phyloP scores from a whole-genome alignment of 2,888 invertebrate genomes.

The Callimorpha dominula region DNA sequence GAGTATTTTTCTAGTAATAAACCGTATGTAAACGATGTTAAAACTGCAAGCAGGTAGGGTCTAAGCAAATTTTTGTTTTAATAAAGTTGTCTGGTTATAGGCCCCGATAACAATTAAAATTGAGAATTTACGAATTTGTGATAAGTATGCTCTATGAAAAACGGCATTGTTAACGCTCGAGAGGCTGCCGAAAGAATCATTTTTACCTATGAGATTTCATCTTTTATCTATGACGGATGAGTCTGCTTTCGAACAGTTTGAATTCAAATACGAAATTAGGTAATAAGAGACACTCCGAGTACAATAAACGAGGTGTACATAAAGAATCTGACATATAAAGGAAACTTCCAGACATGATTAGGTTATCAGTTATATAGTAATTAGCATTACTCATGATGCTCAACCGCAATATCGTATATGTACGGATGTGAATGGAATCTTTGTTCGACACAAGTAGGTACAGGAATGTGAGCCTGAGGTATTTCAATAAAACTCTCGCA shows the following conservation, averaged over 20 bases:
- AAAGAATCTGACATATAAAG: not conserved
- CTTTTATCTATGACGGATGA: not conserved
- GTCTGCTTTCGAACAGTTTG: not conserved
- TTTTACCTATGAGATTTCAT: not conserved
- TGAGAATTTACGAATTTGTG: no score
- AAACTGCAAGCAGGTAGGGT: no score
- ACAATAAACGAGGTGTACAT: not conserved
- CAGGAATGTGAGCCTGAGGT: slow-evolving; percentile 17
- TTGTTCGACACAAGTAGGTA: slow-evolving; percentile 8
- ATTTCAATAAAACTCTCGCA: slow-evolving; percentile 17
- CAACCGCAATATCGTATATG: not conserved
- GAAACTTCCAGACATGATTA: slow-evolving; percentile 6
- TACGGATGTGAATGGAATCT: not conserved
- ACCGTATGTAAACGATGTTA: not conserved
- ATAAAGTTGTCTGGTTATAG: not conserved
- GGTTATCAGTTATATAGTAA: slow-evolving; percentile 1
- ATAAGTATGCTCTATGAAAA: no score
- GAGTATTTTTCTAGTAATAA: not conserved
- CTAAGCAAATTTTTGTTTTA: not conserved
- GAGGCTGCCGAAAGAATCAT: not conserved
- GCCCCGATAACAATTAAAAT: not conserved
- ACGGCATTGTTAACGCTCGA: no score
- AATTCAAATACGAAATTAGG: not conserved
- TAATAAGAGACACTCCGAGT: not conserved
- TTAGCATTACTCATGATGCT: not conserved